These are phyloP conservation scores for Archaeoteleia sp. DNA, from an alignment of 2,888 invertebrate genomes.

Conservation along the genomic window DNA sequence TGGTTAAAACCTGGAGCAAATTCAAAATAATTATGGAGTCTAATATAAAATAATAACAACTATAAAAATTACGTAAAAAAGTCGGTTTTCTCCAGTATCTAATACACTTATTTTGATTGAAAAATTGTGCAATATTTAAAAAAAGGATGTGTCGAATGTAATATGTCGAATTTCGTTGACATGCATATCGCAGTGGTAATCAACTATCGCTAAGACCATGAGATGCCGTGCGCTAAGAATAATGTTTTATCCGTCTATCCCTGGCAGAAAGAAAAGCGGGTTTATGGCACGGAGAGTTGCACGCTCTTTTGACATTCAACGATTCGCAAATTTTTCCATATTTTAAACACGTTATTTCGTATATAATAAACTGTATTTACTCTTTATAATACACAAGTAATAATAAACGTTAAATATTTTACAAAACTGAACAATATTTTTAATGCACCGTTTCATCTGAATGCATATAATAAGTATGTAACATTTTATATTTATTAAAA, in stretches of 20 bases:
- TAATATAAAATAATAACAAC: too few species aligned
- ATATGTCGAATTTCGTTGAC: constrained; percentile 44
- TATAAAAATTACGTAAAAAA: too few species aligned
- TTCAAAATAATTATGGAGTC: too few species aligned
- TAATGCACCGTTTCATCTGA: constrained; percentile 30
- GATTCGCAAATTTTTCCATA: constrained; percentile 21
- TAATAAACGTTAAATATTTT: constrained; percentile 35
- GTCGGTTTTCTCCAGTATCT: too few species aligned
- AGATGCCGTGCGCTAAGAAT: constrained; percentile 34
- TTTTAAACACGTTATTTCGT: not conserved
- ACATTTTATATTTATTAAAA: constrained; percentile 22
- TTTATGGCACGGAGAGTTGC: constrained; percentile 50
- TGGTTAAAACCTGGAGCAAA: too few species aligned
- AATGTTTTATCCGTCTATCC: constrained; percentile 25
- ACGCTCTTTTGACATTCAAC: constrained; percentile 28
- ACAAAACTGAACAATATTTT: constrained; percentile 42
- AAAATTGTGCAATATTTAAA: too few species aligned
- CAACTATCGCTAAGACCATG: constrained; percentile 39
- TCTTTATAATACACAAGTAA: constrained; percentile 17
- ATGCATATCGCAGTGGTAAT: constrained; percentile 34
- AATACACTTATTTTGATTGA: too few species aligned
- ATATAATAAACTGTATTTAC: constrained; percentile 1
- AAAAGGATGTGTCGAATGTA: too few species aligned
- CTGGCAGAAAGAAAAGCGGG: constrained; percentile 34
- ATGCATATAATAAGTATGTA: constrained; percentile 10